Conservation (phyloP, 2,113 vertebrate species). For the Gambusia affinis region DNA sequence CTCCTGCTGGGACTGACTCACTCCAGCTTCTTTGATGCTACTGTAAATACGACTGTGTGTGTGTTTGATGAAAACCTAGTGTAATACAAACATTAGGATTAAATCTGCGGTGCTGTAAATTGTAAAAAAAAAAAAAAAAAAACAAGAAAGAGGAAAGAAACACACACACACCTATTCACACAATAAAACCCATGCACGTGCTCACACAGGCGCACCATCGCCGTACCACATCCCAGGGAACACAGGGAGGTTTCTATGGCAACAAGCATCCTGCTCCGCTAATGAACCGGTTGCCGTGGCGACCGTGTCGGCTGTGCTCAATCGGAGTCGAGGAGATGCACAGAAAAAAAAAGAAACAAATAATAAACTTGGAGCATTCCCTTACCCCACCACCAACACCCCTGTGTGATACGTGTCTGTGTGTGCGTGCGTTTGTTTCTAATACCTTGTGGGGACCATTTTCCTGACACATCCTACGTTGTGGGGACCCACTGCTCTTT, state of each 20-base stretch:
- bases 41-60: slow-evolving; percentile 12
- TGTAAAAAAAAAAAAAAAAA: background rate
- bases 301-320: slow-evolving; percentile 77
- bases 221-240: slow-evolving; percentile 77
- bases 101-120: slow-evolving; percentile 16
- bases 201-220: slow-evolving; percentile 45
- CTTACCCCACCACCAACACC: slow-evolving; percentile 3
- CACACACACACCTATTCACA: slow-evolving; percentile 5
- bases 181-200: slow-evolving; percentile 1
- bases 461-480: no score
- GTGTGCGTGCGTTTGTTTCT: background rate
- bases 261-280: slow-evolving; percentile 83
- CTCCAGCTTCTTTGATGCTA: slow-evolving; percentile 18
- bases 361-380: slow-evolving; percentile 4
- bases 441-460: no score
- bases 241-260: slow-evolving; percentile 79
- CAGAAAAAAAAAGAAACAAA: slow-evolving; percentile 32
- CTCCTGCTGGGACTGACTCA: slow-evolving; percentile 22
- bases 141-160: background rate
- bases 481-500: no score
- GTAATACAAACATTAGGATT: slow-evolving; percentile 36
- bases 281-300: slow-evolving; percentile 81
- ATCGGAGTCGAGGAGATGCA: slow-evolving; percentile 57
- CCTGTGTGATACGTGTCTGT: background rate
- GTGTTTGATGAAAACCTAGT: slow-evolving; percentile 30